phyloP scores from a whole-genome alignment of 2,888 invertebrate genomes.

The Leptinotarsa peninsularis region DNA sequence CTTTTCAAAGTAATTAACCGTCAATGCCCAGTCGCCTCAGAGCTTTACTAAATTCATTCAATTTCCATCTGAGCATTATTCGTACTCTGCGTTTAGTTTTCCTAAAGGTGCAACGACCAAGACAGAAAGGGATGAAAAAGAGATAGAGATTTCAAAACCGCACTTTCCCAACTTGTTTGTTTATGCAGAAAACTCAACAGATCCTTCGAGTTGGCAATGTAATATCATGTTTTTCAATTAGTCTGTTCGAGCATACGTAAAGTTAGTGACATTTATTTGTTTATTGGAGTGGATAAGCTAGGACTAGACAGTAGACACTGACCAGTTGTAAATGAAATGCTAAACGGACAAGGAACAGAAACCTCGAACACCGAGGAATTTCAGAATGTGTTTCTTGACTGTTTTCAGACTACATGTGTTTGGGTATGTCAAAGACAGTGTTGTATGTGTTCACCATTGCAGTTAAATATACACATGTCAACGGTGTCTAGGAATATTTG shows the following conservation, averaged over 20 bases:
- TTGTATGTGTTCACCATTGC: no score
- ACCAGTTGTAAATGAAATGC: not conserved
- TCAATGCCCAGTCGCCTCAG: not conserved
- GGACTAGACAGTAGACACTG: not conserved
- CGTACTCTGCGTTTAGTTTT: not conserved
- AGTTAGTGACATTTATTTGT: not conserved
- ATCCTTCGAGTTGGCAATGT: not conserved
- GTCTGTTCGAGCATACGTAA: not conserved
- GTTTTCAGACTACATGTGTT: not conserved
- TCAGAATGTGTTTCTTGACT: not conserved
- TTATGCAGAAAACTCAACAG: not conserved
- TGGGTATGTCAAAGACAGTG: no score
- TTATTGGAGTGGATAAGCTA: not conserved
- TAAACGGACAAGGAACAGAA: not conserved
- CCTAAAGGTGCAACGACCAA: conserved; percentile 2
- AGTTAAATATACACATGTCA: no score
- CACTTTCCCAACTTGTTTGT: not conserved
- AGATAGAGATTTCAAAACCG: not conserved
- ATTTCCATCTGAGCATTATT: not conserved
- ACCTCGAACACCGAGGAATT: not conserved
- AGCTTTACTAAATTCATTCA: not conserved
- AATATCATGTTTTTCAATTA: not conserved
- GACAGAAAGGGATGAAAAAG: not conserved
- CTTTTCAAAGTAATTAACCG: not conserved
- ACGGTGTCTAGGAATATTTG: no score